Evolutionary conservation across 2,888 invertebrate species (phyloP), one percentile per base, ranked within the genome.

Genomic region (Seladonia tumulorum): DNA sequence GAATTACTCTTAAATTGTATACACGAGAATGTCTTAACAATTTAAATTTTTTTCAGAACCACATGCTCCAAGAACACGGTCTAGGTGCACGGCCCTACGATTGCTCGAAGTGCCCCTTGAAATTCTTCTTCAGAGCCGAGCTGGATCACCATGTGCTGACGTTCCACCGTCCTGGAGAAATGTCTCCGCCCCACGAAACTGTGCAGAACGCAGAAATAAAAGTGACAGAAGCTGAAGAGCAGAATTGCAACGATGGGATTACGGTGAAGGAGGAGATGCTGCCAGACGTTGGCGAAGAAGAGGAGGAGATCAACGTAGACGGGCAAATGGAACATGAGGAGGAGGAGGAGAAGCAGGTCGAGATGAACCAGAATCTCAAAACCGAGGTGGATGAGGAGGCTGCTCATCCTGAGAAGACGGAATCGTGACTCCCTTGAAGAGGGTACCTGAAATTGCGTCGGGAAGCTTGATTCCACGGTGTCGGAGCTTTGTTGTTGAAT

Each of bases 41-140:
- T 45, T n/a, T 18, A 25, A 35, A 18, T 16, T n/a, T 45, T 29
- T 71, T 82, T 16, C 97, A 98, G 93, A 96, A 97, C 77, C 99
- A 99, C 95, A 97, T 98, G 94, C 95, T 97, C 0, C 94, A 94
- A 70, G 97, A 97, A 88, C 99, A 99, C 94, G 98, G 98, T 0
- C 95, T 97, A 1, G 97, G 97, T 18, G 97, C 97, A 1, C 96
- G 98, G 35, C 98, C 98, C 0, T 99, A 98, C 94, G 98, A 98
- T 94, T 99, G 99, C 94, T 96, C 96, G 18, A 96, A 97, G 25
- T 99, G 99, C 94, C 97, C 97, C 1, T 96, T 98, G 88, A 98
- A 97, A 91, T 99, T 98, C 95, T 99, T 98, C 95, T 99, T 99
- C 96, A 97, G 98, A 53, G 97, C 98, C 0, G 99, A 99, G 94